A percentile compares a stretch with the other conserved stretches of the same genome.
phyloP scores from a whole-genome alignment of 2,797 vertebrate genomes.

The Varecia variegata region DNA sequence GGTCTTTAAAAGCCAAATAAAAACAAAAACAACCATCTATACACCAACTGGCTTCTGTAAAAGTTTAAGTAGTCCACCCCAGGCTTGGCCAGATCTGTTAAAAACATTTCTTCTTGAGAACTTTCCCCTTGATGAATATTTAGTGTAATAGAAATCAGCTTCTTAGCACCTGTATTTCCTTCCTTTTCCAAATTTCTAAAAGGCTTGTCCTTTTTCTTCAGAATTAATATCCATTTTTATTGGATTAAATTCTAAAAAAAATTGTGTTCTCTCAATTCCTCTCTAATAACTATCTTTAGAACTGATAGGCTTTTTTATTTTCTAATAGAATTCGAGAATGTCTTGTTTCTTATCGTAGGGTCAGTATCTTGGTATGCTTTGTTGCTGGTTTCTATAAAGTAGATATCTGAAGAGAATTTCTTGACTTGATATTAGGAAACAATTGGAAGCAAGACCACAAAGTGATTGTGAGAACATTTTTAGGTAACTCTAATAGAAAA shows the following conservation, averaged over 20 bases:
- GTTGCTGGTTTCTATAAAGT: not conserved
- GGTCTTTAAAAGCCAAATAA: not conserved
- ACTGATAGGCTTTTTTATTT: not conserved
- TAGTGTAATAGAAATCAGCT: not conserved
- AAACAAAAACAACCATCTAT: rapidly evolving
- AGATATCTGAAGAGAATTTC: not conserved
- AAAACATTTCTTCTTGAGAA: not conserved
- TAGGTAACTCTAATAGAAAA: not conserved
- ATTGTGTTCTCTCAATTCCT: not conserved
- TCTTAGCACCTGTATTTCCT: not conserved
- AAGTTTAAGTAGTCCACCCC: too few relatives aligned
- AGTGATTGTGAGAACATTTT: not conserved
- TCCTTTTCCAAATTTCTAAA: not conserved
- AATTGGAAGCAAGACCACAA: not conserved
- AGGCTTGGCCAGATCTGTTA: not conserved
- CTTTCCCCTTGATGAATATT: not conserved
- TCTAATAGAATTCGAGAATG: not conserved
- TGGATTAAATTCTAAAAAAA: not conserved
- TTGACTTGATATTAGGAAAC: not conserved
- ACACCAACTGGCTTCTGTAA: not conserved
- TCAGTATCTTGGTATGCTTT: not conserved
- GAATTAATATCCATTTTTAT: not conserved
- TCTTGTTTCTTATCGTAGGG: not conserved
- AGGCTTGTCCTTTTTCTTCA: not conserved
- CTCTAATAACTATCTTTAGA: not conserved